Conservation (phyloP, 2,888 invertebrate genomes). For the Plusia festucae region DNA sequence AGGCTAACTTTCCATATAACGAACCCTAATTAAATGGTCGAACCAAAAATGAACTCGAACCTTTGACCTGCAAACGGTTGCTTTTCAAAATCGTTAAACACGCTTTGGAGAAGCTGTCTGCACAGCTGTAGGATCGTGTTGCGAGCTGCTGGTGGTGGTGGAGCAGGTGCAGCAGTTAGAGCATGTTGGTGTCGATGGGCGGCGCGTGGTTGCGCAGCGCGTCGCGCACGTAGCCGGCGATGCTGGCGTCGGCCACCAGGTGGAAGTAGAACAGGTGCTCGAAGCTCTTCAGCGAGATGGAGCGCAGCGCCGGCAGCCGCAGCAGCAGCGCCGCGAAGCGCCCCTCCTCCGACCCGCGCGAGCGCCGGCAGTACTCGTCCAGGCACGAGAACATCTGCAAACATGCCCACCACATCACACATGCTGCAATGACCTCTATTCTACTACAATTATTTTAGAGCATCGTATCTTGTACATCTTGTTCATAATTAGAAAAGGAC, state of each 20-base stretch:
- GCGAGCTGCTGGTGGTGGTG: too few relatives aligned
- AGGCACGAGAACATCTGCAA: slow-evolving; percentile 94
- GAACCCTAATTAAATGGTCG: slow-evolving; percentile 44
- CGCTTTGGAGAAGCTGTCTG: too few relatives aligned
- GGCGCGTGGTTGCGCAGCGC: slow-evolving; percentile 92
- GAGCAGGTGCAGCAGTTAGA: slow-evolving; percentile 59
- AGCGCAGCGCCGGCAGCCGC: slow-evolving; percentile 96
- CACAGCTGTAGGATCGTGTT: slow-evolving; percentile 11
- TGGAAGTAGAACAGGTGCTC: slow-evolving; percentile 98
- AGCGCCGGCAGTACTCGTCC: slow-evolving; percentile 97
- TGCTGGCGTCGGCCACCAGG: slow-evolving; percentile 95
- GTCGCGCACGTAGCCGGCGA: slow-evolving; percentile 95
- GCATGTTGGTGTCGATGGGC: slow-evolving; percentile 76
- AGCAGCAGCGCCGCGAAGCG: slow-evolving; percentile 98
- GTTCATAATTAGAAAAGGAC: too few relatives aligned
- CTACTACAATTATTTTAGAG: too few relatives aligned
- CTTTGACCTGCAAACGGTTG: slow-evolving; percentile 53
- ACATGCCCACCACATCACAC: neutral
- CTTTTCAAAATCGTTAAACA: slow-evolving; percentile 26
- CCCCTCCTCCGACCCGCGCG: slow-evolving; percentile 97
- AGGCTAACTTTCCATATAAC: slow-evolving; percentile 42
- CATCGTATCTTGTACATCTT: too few relatives aligned
- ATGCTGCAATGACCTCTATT: too few relatives aligned
- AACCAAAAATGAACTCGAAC: slow-evolving; percentile 46
- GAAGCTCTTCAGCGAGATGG: slow-evolving; percentile 97